phyloP scores from a whole-genome alignment of 2,113 vertebrate genomes.

The Takifugu flavidus region DNA sequence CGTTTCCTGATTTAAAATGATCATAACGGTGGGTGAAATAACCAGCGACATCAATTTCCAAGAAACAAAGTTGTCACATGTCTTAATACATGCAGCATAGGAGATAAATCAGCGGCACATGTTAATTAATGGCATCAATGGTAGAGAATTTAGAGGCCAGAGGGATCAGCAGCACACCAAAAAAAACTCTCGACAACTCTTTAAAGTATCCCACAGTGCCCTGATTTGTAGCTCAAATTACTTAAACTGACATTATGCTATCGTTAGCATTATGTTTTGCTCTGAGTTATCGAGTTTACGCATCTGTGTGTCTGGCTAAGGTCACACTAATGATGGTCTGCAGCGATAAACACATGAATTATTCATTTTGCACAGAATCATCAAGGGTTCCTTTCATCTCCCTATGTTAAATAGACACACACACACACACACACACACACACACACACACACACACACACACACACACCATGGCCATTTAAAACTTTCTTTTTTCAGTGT shows the following conservation, averaged over 20 bases:
- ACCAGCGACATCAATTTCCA: too few species aligned
- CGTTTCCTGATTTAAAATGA: too few species aligned
- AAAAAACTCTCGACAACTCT: neutral
- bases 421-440: neutral
- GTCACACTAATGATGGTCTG: slow-evolving; percentile 39
- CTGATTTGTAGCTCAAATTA: slow-evolving; percentile 3
- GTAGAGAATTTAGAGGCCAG: neutral
- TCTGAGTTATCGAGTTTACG: slow-evolving; percentile 9
- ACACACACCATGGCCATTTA: neutral
- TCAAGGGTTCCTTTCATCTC: slow-evolving; percentile 4
- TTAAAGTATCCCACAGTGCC: neutral
- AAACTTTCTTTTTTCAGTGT: neutral
- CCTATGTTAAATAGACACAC: neutral
- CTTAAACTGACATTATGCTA: neutral
- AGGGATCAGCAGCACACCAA: neutral
- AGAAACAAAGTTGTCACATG: too few species aligned
- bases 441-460: neutral
- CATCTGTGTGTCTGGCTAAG: slow-evolving; percentile 1
- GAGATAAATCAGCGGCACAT: too few species aligned
- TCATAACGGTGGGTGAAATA: too few species aligned
- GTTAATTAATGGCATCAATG: too few species aligned
- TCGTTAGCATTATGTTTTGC: neutral
- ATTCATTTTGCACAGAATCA: slow-evolving; percentile 45
- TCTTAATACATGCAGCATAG: too few species aligned
- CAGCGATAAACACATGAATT: slow-evolving; percentile 44